phyloP scores from a whole-genome alignment of 2,888 invertebrate genomes.

The Brachylomia viminalis region DNA sequence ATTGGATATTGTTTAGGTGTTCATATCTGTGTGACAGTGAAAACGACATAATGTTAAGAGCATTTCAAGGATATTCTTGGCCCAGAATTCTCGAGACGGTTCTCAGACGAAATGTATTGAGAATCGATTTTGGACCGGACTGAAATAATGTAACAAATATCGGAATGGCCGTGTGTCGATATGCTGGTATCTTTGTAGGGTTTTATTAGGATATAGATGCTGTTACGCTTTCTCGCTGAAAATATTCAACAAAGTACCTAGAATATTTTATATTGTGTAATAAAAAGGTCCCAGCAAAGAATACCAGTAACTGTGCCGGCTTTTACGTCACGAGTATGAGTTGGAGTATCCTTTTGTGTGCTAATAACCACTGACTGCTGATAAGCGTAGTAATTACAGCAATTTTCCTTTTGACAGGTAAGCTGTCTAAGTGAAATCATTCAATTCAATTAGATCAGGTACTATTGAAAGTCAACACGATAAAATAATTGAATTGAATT shows the following conservation, averaged over 20 bases:
- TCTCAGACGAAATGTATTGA: constrained; percentile 54
- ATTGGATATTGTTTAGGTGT: constrained; percentile 60
- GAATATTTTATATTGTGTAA: not conserved
- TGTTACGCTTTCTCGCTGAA: not conserved
- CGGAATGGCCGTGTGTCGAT: constrained; percentile 9
- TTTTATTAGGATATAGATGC: not conserved
- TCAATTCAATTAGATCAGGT: not conserved
- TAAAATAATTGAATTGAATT: not conserved
- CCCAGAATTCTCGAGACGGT: constrained; percentile 46
- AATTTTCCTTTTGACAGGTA: not conserved
- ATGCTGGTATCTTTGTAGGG: constrained; percentile 2
- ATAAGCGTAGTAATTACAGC: not conserved
- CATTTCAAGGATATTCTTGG: constrained; percentile 50
- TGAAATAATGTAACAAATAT: constrained; percentile 50
- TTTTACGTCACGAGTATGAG: not conserved
- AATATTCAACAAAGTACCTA: not conserved
- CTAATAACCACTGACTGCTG: not conserved
- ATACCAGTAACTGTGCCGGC: not conserved
- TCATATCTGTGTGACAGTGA: constrained; percentile 51
- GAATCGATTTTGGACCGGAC: constrained; percentile 38
- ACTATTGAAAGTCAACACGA: not conserved
- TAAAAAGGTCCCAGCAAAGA: not conserved
- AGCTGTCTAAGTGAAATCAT: not conserved
- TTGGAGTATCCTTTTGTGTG: not conserved
- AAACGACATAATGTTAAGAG: constrained; percentile 55